phyloP scores from a whole-genome alignment of 2,888 invertebrate species.

The Ophion costatus region DNA sequence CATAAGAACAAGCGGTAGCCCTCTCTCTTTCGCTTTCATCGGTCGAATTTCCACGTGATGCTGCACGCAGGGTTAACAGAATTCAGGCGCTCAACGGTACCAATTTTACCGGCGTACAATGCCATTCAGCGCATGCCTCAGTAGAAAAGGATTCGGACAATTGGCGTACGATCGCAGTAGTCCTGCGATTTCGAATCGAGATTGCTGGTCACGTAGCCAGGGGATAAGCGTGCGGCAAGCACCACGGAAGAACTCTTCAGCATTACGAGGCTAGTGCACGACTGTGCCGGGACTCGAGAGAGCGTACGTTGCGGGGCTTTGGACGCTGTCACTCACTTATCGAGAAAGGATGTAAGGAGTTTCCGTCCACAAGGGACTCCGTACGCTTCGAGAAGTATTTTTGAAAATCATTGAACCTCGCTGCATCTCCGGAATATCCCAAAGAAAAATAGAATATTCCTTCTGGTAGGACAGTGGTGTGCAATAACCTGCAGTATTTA shows the following conservation, averaged over 20 bases:
- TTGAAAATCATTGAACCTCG: neutral
- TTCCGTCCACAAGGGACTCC: neutral
- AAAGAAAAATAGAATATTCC: too few relatives aligned
- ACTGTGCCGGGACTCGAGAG: slow-evolving; percentile 17
- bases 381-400: neutral
- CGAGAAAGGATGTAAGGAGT: slow-evolving; percentile 34
- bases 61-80: slow-evolving; percentile 70
- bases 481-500: too few relatives aligned
- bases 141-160: slow-evolving; percentile 68
- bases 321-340: slow-evolving; percentile 50
- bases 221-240: slow-evolving; percentile 67
- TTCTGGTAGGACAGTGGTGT: too few relatives aligned
- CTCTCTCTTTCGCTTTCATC: neutral
- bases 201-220: slow-evolving; percentile 66
- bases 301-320: slow-evolving; percentile 36
- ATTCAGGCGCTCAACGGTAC: slow-evolving; percentile 67
- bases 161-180: slow-evolving; percentile 38
- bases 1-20: neutral
- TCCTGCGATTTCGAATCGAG: slow-evolving; percentile 54
- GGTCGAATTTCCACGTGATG: slow-evolving; percentile 18
- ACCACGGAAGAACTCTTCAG: slow-evolving; percentile 40
- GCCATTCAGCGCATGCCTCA: slow-evolving; percentile 51
- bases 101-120: slow-evolving; percentile 57
- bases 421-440: neutral
- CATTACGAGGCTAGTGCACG: slow-evolving; percentile 20